phyloP scores from a whole-genome alignment of 1,140 invertebrate species.

The Bacillus rossius region DNA sequence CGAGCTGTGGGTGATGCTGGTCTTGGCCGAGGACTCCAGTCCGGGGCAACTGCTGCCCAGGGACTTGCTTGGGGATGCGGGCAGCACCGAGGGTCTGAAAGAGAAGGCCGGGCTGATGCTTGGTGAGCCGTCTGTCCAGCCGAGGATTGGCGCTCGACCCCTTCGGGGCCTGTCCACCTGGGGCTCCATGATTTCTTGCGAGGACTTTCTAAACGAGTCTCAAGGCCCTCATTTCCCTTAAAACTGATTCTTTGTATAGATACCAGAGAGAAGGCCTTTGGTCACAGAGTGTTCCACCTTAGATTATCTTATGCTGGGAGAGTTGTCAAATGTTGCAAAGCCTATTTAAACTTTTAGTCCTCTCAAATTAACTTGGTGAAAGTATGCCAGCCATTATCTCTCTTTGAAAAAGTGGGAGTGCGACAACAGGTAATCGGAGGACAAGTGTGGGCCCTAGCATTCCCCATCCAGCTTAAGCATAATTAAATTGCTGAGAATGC shows the following conservation, averaged over 20 bases:
- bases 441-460: too few species aligned
- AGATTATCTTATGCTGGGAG: neutral
- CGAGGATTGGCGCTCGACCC: neutral
- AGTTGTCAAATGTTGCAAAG: neutral
- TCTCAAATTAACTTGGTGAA: neutral
- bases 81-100: too few species aligned
- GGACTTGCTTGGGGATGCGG: neutral
- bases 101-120: neutral
- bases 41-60: neutral
- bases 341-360: neutral
- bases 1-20: neutral
- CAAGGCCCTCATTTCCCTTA: neutral
- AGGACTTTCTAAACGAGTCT: neutral
- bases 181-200: constrained; percentile 6
- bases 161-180: neutral
- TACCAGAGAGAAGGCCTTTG: neutral
- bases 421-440: too few species aligned
- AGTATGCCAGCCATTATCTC: too few species aligned
- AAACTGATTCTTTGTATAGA: neutral
- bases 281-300: neutral
- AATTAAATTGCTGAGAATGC: too few species aligned
- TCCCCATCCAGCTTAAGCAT: too few species aligned
- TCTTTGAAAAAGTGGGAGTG: too few species aligned
- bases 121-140: neutral
- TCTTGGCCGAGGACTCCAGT: neutral